Evolutionary conservation across 2,113 vertebrate species (phyloP), one percentile per base, ranked within the genome.

Genomic region (Ia io): DNA sequence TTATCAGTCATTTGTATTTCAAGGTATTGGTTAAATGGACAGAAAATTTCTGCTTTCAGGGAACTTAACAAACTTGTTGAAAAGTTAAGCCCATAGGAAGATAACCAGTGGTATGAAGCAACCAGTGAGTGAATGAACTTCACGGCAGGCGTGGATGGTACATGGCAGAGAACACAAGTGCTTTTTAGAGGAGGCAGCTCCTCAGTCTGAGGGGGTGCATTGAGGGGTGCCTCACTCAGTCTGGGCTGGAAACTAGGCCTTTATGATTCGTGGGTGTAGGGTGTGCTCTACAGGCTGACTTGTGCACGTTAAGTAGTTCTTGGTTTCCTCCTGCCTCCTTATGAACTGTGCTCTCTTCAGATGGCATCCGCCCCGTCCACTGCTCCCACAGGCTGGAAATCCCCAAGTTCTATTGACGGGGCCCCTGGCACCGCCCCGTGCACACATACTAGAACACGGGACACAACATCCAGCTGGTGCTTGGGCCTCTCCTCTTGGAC

Each of bases 1-100:
- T 86, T 8, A 63, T n/a, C 5, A 23, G 32, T 86, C 44, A 77
- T 73, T 94, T 94, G 2, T 77, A 6, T 90, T 95, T 97, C 30
- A 92, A 92, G 28, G 28, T 73, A 85, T 69, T 91, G 90, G 14
- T 91, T 95, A 89, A 88, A n/a, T 71, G 88, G 83, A 74, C 63
- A 13, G 44, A 61, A 88, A 90, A 90, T 49, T 67, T 9, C 28
- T 51, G n/a, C 20, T 88, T 94, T 90, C 23, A 30, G 53, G 63
- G 67, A 95, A 53, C 10, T 59, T 76, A 76, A n/a, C 61, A 67
- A 53, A 56, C 23, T 69, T 93, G n/a, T 78, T 85, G 73, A 78
- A 71, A 92, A 87, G 42, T 32, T 82, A 8, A 74, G 35, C 22
- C 20, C 20, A 1, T 71, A 32, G 49, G 65, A 77, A 56, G 69